Base-by-base conservation (phyloP, 2,888 invertebrate genomes). In the Meloe dianella region DNA sequence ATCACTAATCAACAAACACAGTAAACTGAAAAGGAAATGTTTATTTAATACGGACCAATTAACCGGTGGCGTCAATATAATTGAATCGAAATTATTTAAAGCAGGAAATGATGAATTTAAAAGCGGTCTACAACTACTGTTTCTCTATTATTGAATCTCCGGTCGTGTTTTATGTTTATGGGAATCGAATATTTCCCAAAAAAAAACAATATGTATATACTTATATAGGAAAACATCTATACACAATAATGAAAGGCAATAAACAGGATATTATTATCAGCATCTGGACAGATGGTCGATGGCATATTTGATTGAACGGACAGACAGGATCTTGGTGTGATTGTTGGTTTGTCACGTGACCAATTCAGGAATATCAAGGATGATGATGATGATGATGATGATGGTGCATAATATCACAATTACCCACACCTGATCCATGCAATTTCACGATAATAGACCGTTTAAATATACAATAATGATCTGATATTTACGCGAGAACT, bases 71-170 rank as follows among this genome's bases (percentile, higher is more conserved):
- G 69, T 69, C 69, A 61, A 17, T 60, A 57, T 66, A 66, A 69
- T 69, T 69, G 64, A 69, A 66, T 69, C 64, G 64, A 67, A 68
- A 68, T 68, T 68, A 63, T 30, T 61, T 32, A 32, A 61, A 60
- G 60, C 69, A 72, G 72, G 72, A 72, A 72, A 67, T 64, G 67
- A n/a, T n/a, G 65, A 68, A 70, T 65, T 70, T 66, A 65, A 61
- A 65, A 61, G 27, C 57, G 57, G 56, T 61, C 65, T 63, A 54
- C n/a, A n/a, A n/a, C 4, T n/a, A 41, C 7, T 38, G n/a, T 41
- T n/a, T n/a, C n/a, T n/a, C n/a, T n/a, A 27, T 32, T 68, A 73
- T 71, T 73, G 47, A 67, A 64, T 71, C 61, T 68, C 69, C 64
- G 65, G 65, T 65, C 58, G 63, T 60, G 58, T 63, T 30, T 27